Conservation (phyloP, 2,113 vertebrate genomes). For the Pygathrix nemaeus region DNA sequence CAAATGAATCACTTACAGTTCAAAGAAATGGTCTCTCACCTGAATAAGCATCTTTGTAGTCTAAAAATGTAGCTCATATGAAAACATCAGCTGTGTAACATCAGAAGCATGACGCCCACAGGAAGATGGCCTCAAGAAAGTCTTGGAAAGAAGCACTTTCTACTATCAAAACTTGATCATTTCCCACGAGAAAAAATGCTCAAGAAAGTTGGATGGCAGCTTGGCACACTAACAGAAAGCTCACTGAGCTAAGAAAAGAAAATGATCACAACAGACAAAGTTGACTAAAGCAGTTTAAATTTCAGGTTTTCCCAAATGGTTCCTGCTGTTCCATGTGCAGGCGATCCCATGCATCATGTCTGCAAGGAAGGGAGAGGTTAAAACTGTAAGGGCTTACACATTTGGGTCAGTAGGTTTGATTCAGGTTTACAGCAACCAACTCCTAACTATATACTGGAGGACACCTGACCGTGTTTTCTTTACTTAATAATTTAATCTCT, state of each 20-base stretch:
- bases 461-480: neutral
- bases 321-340: neutral
- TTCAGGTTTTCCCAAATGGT: neutral
- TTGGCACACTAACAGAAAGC: neutral
- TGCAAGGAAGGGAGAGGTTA: neutral
- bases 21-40: neutral
- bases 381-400: neutral
- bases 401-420: neutral
- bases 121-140: neutral
- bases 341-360: neutral
- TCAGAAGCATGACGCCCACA: neutral
- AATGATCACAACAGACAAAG: slow-evolving; percentile 19
- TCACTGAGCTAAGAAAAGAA: neutral
- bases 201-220: neutral
- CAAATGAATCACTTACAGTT: neutral
- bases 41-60: neutral
- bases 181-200: neutral
- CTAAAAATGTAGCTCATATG: neutral
- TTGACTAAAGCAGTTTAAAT: neutral
- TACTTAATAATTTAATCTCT: neutral
- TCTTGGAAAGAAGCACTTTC: neutral
- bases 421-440: neutral
- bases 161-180: neutral
- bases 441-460: neutral
- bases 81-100: neutral